Conservation (phyloP, 2,113 vertebrate species). For the Calidris pygmaea region DNA sequence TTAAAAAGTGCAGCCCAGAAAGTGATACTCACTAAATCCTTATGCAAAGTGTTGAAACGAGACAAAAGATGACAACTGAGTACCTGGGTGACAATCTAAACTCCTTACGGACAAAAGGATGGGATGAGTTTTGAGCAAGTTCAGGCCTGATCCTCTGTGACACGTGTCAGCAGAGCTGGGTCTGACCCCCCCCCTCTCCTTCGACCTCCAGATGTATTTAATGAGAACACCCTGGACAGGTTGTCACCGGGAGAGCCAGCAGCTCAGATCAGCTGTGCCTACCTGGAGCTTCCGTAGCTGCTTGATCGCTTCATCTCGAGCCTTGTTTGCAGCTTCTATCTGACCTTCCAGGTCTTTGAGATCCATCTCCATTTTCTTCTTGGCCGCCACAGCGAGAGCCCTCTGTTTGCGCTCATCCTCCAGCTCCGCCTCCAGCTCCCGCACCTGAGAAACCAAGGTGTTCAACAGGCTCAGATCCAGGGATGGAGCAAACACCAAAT, state of each 20-base stretch:
- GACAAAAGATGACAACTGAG: background rate
- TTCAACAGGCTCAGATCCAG: background rate
- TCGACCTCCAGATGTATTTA: background rate
- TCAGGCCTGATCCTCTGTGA: background rate
- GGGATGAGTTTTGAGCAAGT: background rate
- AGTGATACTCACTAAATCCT: background rate
- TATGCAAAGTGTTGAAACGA: background rate
- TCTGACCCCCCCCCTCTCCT: background rate
- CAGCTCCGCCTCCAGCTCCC: conserved; percentile 94
- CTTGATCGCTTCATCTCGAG: conserved; percentile 94
- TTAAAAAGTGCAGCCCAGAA: background rate
- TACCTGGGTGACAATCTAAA: background rate
- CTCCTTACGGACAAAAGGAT: no score
- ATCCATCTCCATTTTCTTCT: conserved; percentile 98
- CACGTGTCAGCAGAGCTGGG: fast-evolving
- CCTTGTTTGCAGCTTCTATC: conserved; percentile 92
- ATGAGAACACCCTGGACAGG: no score
- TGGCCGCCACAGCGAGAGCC: conserved; percentile 88
- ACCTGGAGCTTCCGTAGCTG: conserved; percentile 96
- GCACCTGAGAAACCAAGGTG: conserved; percentile 74
- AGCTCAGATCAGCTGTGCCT: background rate
- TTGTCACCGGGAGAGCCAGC: background rate
- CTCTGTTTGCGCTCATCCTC: conserved; percentile 97
- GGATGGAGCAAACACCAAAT: background rate
- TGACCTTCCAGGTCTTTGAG: conserved; percentile 94